phyloP scores from a whole-genome alignment of 2,113 vertebrate genomes.

The Hypocryptadius cinnamomeus region DNA sequence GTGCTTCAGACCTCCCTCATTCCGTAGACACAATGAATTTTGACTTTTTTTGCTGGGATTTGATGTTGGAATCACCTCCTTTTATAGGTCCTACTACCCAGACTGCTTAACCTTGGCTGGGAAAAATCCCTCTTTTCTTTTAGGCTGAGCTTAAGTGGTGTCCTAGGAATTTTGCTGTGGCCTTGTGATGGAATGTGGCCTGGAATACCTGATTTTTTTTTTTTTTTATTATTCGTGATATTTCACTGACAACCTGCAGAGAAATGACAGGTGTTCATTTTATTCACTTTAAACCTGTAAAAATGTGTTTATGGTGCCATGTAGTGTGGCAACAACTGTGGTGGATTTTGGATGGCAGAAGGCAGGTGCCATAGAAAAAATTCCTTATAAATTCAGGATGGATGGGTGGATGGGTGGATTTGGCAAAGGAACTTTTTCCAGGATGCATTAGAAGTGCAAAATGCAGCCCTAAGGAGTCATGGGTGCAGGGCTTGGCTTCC shows the following conservation, averaged over 20 bases:
- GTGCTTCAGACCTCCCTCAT: not conserved
- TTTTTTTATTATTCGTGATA: not conserved
- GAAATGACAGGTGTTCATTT: not conserved
- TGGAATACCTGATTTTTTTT: not conserved
- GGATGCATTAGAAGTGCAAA: not conserved
- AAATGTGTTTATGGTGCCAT: accelerated
- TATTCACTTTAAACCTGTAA: not conserved
- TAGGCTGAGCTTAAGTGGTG: not conserved
- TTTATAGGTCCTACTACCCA: not conserved
- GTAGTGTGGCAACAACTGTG: no score
- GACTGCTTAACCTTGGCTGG: not conserved
- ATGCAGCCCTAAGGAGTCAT: not conserved
- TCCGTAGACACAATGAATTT: not conserved
- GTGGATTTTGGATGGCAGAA: not conserved
- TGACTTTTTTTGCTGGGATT: not conserved
- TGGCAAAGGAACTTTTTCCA: not conserved
- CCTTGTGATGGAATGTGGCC: not conserved
- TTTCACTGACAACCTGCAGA: not conserved
- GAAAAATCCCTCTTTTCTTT: not conserved
- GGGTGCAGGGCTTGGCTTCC: not conserved
- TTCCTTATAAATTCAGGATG: not conserved
- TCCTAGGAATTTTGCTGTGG: not conserved
- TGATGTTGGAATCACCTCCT: not conserved
- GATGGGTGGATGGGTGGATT: not conserved
- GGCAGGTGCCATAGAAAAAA: not conserved